A percentile compares a stretch with the other conserved stretches of the same genome.
phyloP scores from a whole-genome alignment of 1,140 invertebrate species.

The Dreissena polymorpha region DNA sequence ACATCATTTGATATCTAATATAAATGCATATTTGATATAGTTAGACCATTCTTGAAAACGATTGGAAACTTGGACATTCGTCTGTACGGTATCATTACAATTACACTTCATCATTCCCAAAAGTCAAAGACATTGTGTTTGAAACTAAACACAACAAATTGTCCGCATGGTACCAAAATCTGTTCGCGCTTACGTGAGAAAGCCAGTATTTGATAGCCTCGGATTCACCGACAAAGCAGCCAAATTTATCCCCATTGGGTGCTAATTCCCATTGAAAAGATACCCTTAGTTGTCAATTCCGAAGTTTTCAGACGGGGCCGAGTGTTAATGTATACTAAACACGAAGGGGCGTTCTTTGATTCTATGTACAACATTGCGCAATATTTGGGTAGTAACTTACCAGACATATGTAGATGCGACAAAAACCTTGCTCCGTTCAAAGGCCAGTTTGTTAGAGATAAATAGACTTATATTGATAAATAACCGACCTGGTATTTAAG shows the following conservation, averaged over 20 bases:
- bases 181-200: no score
- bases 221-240: no score
- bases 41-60: no score
- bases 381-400: conserved; percentile 5
- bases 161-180: no score
- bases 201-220: no score
- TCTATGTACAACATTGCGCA: not conserved
- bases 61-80: no score
- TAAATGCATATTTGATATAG: no score
- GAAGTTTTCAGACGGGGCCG: not conserved
- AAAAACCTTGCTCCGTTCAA: not conserved
- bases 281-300: not conserved
- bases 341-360: conserved; percentile 1
- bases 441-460: not conserved
- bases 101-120: no score
- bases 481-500: not conserved
- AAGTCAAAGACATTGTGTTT: no score
- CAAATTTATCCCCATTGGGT: not conserved
- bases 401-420: not conserved
- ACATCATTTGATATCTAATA: no score
- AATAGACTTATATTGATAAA: conserved; percentile 1
- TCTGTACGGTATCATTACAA: no score
- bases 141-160: no score
- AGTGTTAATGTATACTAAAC: conserved; percentile 1
- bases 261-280: conserved; percentile 3